Conservation (phyloP, 2,113 vertebrate species). For the Pseudorasbora parva region DNA sequence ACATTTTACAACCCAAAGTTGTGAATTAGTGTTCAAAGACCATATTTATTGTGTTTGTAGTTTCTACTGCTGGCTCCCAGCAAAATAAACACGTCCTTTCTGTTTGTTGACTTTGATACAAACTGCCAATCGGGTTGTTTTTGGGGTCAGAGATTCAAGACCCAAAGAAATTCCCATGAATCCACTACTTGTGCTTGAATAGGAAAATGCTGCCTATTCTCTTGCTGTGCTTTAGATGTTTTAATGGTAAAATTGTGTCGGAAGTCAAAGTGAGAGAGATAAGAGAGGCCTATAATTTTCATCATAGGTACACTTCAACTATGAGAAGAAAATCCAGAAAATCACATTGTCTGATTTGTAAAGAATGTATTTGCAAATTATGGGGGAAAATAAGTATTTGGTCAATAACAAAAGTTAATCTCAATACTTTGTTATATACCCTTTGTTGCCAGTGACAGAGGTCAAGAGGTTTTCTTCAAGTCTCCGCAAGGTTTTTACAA, state of each 20-base stretch:
- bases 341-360: too few relatives aligned
- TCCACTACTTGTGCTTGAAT: neutral
- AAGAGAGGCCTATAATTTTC: too few relatives aligned
- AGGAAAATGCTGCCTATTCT: neutral
- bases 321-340: too few relatives aligned
- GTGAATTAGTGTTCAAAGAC: slow-evolving; percentile 20
- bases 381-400: too few relatives aligned
- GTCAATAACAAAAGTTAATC: too few relatives aligned
- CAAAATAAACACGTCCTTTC: slow-evolving; percentile 20
- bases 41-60: slow-evolving; percentile 29
- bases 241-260: neutral
- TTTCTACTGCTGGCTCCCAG: neutral
- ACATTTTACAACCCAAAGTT: slow-evolving; percentile 21
- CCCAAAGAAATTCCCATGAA: neutral
- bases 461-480: too few relatives aligned
- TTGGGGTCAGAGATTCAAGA: neutral
- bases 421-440: too few relatives aligned
- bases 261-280: neutral
- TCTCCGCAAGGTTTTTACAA: too few relatives aligned
- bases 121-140: slow-evolving; percentile 18
- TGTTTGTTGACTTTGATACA: slow-evolving; percentile 23
- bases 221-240: neutral
- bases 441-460: too few relatives aligned
- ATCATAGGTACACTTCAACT: too few relatives aligned
- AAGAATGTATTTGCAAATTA: too few relatives aligned